Evolutionary conservation across 2,797 vertebrate genomes (phyloP).

Genomic region (Pteronotus mesoamericanus): DNA sequence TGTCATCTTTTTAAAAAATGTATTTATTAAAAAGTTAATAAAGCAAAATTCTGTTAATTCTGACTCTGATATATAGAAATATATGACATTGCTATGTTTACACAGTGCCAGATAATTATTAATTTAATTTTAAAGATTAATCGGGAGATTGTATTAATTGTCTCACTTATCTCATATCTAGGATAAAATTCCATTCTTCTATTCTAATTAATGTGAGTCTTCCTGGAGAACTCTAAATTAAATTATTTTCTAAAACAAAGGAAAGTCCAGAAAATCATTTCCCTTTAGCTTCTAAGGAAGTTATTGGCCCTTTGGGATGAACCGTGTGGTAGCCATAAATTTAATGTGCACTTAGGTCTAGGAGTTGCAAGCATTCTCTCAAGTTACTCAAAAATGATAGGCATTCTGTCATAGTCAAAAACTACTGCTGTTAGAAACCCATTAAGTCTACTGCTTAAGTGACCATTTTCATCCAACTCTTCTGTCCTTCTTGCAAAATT

Average conservation of each 20-base stretch:
- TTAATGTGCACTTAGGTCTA: background rate
- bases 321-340: background rate
- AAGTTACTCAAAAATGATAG: background rate
- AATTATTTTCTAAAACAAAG: constrained; percentile 30
- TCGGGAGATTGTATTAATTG: background rate
- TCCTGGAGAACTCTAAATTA: background rate
- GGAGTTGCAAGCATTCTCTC: background rate
- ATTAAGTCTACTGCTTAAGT: background rate
- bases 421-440: background rate
- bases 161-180: background rate
- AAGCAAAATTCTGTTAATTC: background rate
- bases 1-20: background rate
- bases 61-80: background rate
- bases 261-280: background rate
- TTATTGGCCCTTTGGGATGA: background rate
- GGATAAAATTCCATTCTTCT: background rate
- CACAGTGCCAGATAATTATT: background rate
- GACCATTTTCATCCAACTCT: background rate
- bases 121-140: constrained; percentile 33
- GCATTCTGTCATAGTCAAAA: background rate
- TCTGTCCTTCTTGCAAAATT: background rate
- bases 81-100: background rate
- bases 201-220: background rate
- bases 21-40: background rate
- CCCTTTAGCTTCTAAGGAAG: background rate